Percentiles rank a stretch among this genome's conserved stretches.
phyloP scores from a whole-genome alignment of 2,797 vertebrate genomes.

The Thripadectes ignobilis region DNA sequence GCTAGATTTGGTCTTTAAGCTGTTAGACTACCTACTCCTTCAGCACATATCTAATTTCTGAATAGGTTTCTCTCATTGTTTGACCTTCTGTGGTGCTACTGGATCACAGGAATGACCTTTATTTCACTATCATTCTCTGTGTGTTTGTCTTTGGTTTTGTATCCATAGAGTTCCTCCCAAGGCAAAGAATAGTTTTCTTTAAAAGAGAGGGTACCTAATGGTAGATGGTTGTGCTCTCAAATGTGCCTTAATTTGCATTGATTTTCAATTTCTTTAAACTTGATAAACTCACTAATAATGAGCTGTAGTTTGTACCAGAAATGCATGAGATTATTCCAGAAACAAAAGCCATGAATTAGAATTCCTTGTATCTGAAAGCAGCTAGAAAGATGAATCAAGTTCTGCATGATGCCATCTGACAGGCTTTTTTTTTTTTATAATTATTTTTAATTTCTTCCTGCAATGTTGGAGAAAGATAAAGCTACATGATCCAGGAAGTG shows the following conservation, averaged over 20 bases:
- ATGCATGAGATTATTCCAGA: background rate
- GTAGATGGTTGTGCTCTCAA: background rate
- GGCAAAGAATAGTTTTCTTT: background rate
- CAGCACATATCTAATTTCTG: background rate
- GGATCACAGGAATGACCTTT: background rate
- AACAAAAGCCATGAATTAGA: background rate
- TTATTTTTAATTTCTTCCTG: background rate
- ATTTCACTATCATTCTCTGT: background rate
- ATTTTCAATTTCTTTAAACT: background rate
- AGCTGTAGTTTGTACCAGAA: background rate
- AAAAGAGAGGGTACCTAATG: background rate
- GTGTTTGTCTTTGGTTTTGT: background rate
- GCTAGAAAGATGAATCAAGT: background rate
- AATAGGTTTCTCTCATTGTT: background rate
- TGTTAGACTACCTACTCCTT: background rate
- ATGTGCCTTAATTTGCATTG: background rate
- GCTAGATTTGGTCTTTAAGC: background rate
- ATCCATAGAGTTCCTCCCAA: background rate
- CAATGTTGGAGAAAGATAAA: background rate
- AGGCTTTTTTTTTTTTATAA: background rate
- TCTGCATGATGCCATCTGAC: background rate
- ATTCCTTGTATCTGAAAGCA: background rate
- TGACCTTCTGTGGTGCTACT: background rate
- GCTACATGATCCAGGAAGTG: background rate
- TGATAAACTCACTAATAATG: background rate